These are phyloP conservation scores for Zophobas atratus DNA, from an alignment of 1,140 invertebrate genomes.

Conservation along the genomic window DNA sequence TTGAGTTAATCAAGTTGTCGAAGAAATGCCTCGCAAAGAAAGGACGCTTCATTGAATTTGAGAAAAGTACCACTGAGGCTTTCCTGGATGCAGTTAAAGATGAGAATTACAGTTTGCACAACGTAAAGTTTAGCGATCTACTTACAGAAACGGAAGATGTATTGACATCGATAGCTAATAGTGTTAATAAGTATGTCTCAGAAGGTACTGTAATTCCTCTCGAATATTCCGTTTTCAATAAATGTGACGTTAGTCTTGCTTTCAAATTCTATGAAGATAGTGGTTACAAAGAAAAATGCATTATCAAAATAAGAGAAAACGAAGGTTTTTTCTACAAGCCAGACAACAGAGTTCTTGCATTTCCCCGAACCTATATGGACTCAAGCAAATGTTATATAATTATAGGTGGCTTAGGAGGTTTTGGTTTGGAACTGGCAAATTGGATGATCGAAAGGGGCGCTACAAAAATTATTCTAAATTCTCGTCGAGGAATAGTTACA, in stretches of 20 bases:
- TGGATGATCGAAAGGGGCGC: conserved; percentile 83
- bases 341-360: conserved; percentile 7
- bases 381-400: conserved; percentile 67
- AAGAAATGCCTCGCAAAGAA: conserved; percentile 90
- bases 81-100: conserved; percentile 81
- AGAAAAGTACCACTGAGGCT: conserved; percentile 96
- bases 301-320: conserved; percentile 78
- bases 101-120: conserved; percentile 95
- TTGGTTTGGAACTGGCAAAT: conserved; percentile 84
- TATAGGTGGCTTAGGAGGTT: conserved; percentile 83
- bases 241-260: conserved; percentile 75
- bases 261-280: conserved; percentile 71
- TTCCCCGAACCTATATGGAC: conserved; percentile 36
- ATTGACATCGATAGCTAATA: no score
- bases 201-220: conserved; percentile 71
- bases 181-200: no score
- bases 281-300: conserved; percentile 84
- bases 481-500: conserved; percentile 76
- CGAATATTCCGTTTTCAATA: conserved; percentile 72
- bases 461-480: conserved; percentile 78
- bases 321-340: conserved; percentile 58
- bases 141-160: conserved; percentile 79
- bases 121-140: conserved; percentile 94
- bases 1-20: conserved; percentile 94
- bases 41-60: conserved; percentile 96